Evolutionary conservation across 2,113 vertebrate genomes (phyloP).

Genomic region (Felis catus): DNA sequence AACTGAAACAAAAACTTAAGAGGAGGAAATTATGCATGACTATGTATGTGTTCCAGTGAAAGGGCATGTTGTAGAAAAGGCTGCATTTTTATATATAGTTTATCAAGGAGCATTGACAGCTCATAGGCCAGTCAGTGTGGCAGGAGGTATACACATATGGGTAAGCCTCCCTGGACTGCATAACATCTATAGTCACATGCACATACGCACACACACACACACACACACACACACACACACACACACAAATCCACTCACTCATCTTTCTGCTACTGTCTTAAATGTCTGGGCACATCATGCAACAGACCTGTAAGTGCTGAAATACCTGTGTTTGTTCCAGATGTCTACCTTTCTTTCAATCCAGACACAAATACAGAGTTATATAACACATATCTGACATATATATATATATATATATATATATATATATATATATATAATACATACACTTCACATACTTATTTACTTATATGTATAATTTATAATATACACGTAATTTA

Average conservation of each 20-base stretch:
- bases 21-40: not conserved
- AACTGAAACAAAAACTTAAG: not conserved
- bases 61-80: not conserved
- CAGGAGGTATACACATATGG: not conserved
- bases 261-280: not conserved
- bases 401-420: no score
- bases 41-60: not conserved
- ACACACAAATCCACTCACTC: not conserved
- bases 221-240: no score
- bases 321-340: not conserved
- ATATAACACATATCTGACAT: not conserved
- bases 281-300: not conserved
- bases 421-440: not conserved
- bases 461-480: not conserved
- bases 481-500: not conserved
- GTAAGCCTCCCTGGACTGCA: not conserved
- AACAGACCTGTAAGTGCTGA: not conserved
- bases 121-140: accelerated
- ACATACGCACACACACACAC: not conserved
- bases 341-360: not conserved
- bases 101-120: not conserved
- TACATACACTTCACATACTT: not conserved
- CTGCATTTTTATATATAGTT: accelerated
- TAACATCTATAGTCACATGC: not conserved
- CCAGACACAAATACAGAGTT: not conserved